Conservation (phyloP, 2,888 invertebrate genomes). For the Apoderus coryli region DNA sequence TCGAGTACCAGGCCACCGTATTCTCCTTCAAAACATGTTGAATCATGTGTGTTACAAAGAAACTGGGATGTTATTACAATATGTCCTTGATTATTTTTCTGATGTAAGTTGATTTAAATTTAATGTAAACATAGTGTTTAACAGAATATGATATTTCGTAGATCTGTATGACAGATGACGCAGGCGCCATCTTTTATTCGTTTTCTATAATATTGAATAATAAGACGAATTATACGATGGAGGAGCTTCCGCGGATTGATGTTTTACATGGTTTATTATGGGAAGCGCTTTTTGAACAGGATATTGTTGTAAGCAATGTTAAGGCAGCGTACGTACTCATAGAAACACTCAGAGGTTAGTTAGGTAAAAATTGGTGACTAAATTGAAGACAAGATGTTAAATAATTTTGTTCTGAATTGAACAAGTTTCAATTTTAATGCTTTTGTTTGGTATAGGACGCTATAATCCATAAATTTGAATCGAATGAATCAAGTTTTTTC, state of each 20-base stretch:
- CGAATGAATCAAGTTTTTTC: too few relatives aligned
- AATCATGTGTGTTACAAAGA: conserved; percentile 17
- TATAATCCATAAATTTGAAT: too few relatives aligned
- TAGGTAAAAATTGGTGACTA: too few relatives aligned
- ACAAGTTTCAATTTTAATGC: too few relatives aligned
- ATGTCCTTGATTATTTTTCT: conserved; percentile 16
- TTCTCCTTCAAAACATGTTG: conserved; percentile 17
- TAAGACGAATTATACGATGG: conserved; percentile 10
- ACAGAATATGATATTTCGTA: conserved; percentile 6
- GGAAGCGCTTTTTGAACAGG: conserved; percentile 16
- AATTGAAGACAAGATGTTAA: too few relatives aligned
- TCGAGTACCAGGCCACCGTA: conserved; percentile 15
- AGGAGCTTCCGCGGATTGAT: conserved; percentile 15
- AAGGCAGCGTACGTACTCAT: conserved; percentile 17
- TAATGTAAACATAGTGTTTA: background rate
- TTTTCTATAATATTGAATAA: conserved; percentile 16
- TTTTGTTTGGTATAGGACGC: too few relatives aligned
- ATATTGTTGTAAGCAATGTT: conserved; percentile 15
- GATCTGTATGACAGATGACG: conserved; percentile 12
- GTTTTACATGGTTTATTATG: conserved; percentile 15
- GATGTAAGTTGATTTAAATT: conserved; percentile 14
- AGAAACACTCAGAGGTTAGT: conserved; percentile 15
- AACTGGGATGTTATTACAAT: conserved; percentile 13
- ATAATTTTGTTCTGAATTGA: too few relatives aligned
- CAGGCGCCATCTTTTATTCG: conserved; percentile 15